These are phyloP conservation scores for Urocynchramus pylzowi DNA, from an alignment of 2,113 vertebrate species.

Conservation along the genomic window DNA sequence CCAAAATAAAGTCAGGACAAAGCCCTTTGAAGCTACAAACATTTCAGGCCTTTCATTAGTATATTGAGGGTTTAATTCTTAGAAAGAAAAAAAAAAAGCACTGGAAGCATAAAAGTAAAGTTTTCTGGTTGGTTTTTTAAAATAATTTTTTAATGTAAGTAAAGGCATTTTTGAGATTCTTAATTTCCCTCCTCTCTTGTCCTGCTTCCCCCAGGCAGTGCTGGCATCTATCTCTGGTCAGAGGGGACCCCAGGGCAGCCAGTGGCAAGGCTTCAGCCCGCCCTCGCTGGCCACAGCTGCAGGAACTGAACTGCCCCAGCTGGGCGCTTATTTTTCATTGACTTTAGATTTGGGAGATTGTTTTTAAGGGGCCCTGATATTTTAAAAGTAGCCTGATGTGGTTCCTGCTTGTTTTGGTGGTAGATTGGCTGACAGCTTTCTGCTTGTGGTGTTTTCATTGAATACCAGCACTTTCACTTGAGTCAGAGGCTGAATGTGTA, in stretches of 20 bases:
- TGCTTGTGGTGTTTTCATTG: neutral
- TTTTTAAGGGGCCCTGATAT: neutral
- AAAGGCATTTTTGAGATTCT: neutral
- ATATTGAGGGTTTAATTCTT: neutral
- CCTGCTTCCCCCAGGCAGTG: neutral
- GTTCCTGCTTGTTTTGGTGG: neutral
- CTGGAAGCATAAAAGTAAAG: neutral
- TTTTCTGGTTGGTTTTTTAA: neutral
- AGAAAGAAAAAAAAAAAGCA: neutral
- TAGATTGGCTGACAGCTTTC: neutral
- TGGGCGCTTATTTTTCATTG: neutral
- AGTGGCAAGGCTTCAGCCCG: neutral
- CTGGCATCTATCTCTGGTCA: neutral
- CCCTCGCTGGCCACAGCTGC: neutral
- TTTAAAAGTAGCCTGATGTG: neutral
- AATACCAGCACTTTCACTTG: neutral
- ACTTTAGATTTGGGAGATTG: neutral
- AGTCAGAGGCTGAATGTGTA: neutral
- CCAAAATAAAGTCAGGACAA: conserved; percentile 1
- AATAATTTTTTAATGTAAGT: neutral
- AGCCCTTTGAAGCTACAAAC: neutral
- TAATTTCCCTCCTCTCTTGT: neutral
- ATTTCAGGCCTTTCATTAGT: neutral
- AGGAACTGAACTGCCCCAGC: neutral
- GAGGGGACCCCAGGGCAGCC: neutral